Percentiles rank a stretch among this genome's conserved stretches.
These are phyloP conservation scores for Cyanoramphus novaezelandiae DNA, from an alignment of 2,113 vertebrate genomes.

Conservation along the genomic window DNA sequence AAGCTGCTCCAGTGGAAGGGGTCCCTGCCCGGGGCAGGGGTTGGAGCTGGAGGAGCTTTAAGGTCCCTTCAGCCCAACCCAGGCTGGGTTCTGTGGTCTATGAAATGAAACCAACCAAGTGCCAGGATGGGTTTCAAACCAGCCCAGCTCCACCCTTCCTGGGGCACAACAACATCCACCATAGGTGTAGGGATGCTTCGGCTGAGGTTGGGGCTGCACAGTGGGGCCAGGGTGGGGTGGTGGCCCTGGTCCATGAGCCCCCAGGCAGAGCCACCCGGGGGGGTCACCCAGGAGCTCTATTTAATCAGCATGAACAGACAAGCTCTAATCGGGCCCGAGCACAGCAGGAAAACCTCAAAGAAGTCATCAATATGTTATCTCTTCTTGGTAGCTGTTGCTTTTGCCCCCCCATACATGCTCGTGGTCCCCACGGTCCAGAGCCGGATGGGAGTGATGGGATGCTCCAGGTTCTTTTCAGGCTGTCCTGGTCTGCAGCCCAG, in stretches of 20 bases:
- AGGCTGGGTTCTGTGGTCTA: background rate
- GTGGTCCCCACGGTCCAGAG: background rate
- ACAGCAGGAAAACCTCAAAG: conserved; percentile 46
- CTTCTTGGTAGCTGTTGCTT: background rate
- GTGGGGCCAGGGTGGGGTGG: background rate
- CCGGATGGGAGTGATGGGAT: background rate
- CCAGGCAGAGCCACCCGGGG: background rate
- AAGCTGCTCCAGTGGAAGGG: too few species aligned
- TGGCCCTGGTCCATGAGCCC: background rate
- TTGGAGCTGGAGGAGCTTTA: background rate
- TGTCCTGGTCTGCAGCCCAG: background rate
- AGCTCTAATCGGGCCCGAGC: background rate
- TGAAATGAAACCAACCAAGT: background rate
- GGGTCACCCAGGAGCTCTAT: background rate
- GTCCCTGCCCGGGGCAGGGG: too few species aligned
- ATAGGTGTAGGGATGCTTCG: background rate
- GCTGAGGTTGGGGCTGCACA: background rate
- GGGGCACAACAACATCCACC: conserved; percentile 34
- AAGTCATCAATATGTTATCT: background rate
- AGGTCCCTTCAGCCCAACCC: background rate
- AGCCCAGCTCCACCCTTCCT: conserved; percentile 52
- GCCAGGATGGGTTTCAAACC: background rate
- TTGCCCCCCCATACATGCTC: background rate
- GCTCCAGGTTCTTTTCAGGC: background rate
- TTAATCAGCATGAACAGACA: background rate